Evolutionary conservation across 2,888 invertebrate genomes (phyloP), one percentile per base, ranked within the genome.

Genomic region (Kryphioiulus occultus): DNA sequence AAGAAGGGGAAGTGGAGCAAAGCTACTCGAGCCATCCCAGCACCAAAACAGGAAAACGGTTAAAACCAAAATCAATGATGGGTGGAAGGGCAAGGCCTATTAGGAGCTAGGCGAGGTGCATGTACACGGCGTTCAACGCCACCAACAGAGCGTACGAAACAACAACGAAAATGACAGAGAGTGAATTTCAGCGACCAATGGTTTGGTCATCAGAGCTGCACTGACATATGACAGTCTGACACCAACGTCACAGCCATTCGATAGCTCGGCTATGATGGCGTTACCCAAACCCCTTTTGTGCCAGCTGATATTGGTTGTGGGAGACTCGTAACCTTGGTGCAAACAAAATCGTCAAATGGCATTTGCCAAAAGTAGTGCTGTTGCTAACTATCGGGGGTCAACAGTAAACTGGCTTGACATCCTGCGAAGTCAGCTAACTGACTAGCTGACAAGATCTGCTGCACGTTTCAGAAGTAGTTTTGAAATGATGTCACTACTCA

Each of bases 31-130:
- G 84, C 84, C 84, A 84, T 39, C 84, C 84, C 84, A 84, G 2
- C 35, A 35, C 42, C 35, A 84, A 84, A 84, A 84, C 84, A 84
- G 84, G 84, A 84, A 84, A 84, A 84, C 39, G 84, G 42, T 84
- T 39, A 84, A 35, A 84, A 68, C 84, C 84, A 84, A 84, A 84
- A 84, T 42, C 84, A 42, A 84, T 84, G 42, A 84, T 19, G 84
- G 84, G 84, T 84, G 84, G 32, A 42, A 35, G 68, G 68, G 68
- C 68, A 68, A 68, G 68, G 68, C 68, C 26, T 68, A 26, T 10
- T 7, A 53, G n/a, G n/a, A 53, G 53, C 53, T 35, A 35, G 35
- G 7, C 3, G 3, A 53, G 53, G 19, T 19, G 53, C n/a, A n/a
- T n/a, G n/a, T n/a, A n/a, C n/a, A n/a, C n/a, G 53, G 53, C 53